These are phyloP conservation scores for Metacarcinus magister DNA, from an alignment of 2,888 invertebrate species.

Conservation along the genomic window DNA sequence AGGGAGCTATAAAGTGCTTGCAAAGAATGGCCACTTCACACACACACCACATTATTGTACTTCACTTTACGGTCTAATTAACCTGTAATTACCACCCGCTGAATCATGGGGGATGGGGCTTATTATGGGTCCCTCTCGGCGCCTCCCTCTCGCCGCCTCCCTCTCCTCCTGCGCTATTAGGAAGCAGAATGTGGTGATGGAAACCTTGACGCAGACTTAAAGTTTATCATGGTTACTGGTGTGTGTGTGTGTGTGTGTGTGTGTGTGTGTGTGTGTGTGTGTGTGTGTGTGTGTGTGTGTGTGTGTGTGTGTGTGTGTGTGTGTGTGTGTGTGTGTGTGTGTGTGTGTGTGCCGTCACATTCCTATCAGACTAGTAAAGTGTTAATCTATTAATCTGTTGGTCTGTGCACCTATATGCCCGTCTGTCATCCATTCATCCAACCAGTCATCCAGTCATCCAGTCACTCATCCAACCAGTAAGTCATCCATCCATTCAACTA, in stretches of 20 bases:
- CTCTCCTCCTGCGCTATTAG: background rate
- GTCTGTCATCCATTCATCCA: background rate
- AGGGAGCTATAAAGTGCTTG: background rate
- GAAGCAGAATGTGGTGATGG: background rate
- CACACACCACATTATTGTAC: constrained; percentile 29
- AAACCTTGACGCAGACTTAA: too few species aligned
- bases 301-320: background rate
- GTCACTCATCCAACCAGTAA: background rate
- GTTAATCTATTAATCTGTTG: background rate
- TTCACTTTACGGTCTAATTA: background rate
- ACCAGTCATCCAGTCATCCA: background rate
- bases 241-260: too few species aligned
- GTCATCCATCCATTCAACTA: background rate
- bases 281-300: too few species aligned
- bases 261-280: too few species aligned
- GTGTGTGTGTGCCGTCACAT: background rate
- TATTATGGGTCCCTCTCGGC: background rate
- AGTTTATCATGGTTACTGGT: too few species aligned
- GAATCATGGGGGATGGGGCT: background rate
- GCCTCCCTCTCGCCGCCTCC: background rate
- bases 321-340: constrained; percentile 2
- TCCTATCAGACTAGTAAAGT: background rate
- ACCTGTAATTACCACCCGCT: background rate
- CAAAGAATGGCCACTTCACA: background rate
- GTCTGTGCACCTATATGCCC: too few species aligned